A percentile compares a stretch with the other conserved stretches of the same genome.
phyloP scores from a whole-genome alignment of 2,888 invertebrate species.

The Dendrolimus houi region DNA sequence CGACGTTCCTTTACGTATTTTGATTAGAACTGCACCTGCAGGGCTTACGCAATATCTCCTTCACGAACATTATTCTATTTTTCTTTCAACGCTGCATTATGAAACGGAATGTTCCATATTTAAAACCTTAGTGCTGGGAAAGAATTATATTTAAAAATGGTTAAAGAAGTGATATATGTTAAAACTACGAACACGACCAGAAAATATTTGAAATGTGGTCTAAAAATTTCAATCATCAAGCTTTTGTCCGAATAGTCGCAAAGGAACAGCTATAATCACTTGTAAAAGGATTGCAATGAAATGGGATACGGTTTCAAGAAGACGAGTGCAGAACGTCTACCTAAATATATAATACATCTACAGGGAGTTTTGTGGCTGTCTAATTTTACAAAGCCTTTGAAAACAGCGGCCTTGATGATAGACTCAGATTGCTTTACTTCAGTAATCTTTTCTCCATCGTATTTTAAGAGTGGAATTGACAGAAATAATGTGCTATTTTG shows the following conservation, averaged over 20 bases:
- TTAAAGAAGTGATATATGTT: too few species aligned
- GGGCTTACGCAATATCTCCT: slow-evolving; percentile 34
- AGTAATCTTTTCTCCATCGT: not conserved
- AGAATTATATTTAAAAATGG: too few species aligned
- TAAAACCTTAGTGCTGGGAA: too few species aligned
- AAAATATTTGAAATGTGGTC: slow-evolving; percentile 6
- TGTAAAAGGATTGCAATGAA: slow-evolving; percentile 53
- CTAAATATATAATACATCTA: slow-evolving; percentile 16
- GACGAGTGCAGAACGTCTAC: too few species aligned
- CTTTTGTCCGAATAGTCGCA: slow-evolving; percentile 40
- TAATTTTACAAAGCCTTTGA: too few species aligned
- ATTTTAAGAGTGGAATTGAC: too few species aligned
- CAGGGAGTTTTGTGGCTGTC: too few species aligned
- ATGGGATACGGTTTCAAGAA: slow-evolving; percentile 20
- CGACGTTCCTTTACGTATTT: slow-evolving; percentile 14
- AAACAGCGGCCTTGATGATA: not conserved
- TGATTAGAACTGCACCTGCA: slow-evolving; percentile 57
- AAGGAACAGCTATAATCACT: slow-evolving; percentile 46
- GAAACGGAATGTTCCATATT: too few species aligned
- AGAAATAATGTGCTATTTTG: too few species aligned
- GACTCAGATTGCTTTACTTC: not conserved
- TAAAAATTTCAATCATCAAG: slow-evolving; percentile 42
- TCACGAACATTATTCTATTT: slow-evolving; percentile 9
- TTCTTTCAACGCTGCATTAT: slow-evolving; percentile 3
- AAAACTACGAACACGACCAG: too few species aligned